These are phyloP conservation scores for Pluvialis apricaria DNA, from an alignment of 2,113 vertebrate genomes.

Conservation along the genomic window DNA sequence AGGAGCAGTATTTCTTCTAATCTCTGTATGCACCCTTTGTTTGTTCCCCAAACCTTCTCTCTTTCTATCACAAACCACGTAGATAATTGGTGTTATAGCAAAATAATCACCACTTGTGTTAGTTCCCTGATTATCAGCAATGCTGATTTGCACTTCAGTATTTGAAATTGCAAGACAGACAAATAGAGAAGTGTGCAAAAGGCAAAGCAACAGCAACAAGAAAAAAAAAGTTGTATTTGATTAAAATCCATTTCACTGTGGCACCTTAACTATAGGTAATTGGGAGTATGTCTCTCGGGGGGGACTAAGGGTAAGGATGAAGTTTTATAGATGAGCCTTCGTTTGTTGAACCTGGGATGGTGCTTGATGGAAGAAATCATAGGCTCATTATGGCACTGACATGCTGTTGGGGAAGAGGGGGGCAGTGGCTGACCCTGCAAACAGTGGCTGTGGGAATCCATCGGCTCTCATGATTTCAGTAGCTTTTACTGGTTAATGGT, in stretches of 20 bases:
- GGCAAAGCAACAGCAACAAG: background rate
- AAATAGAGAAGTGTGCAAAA: background rate
- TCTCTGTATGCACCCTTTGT: background rate
- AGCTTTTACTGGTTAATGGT: background rate
- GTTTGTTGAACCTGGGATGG: background rate
- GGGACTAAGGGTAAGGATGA: background rate
- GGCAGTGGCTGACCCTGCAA: background rate
- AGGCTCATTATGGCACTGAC: fast-evolving
- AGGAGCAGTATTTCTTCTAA: background rate
- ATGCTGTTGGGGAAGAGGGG: background rate
- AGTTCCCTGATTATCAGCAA: background rate
- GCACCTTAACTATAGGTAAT: background rate
- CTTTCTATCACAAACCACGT: background rate
- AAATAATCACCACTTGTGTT: background rate
- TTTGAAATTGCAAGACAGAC: background rate
- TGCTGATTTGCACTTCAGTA: background rate
- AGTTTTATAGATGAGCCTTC: background rate
- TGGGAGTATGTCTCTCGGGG: fast-evolving
- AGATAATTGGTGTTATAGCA: background rate
- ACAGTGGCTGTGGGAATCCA: background rate
- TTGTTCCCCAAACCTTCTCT: background rate
- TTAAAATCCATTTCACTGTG: background rate
- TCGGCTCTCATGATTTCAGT: background rate
- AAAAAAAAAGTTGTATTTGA: background rate
- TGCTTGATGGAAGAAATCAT: background rate